phyloP scores from a whole-genome alignment of 1,140 invertebrate genomes.

The Diachasma alloeum region DNA sequence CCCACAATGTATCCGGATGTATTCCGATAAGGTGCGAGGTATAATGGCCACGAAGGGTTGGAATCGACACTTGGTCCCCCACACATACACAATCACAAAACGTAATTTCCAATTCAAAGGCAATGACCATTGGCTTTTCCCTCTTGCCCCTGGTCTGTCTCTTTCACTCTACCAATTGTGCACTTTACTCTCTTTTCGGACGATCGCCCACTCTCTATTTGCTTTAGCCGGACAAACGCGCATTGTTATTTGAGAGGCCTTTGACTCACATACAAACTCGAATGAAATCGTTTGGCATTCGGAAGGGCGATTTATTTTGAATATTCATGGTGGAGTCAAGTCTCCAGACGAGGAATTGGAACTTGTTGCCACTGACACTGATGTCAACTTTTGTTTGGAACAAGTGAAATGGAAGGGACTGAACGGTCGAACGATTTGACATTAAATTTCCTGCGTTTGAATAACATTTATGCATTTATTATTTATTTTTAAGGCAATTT shows the following conservation, averaged over 20 bases:
- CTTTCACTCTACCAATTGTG: conserved; percentile 9
- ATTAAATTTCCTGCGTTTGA: too few relatives aligned
- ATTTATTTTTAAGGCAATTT: too few relatives aligned
- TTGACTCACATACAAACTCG: not conserved
- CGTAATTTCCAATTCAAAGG: conserved; percentile 14
- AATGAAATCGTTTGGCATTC: not conserved
- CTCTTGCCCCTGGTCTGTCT: not conserved
- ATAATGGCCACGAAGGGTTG: not conserved
- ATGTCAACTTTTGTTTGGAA: conserved; percentile 60
- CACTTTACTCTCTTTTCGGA: not conserved
- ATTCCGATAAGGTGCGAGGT: not conserved
- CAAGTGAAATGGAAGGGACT: not conserved
- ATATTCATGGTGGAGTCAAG: conserved; percentile 56
- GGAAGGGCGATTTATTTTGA: conserved; percentile 36
- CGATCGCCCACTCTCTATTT: conserved; percentile 6
- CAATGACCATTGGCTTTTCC: conserved; percentile 3
- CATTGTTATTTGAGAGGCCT: conserved; percentile 2
- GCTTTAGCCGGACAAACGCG: not conserved
- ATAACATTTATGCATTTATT: too few relatives aligned
- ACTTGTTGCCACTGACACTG: conserved; percentile 64
- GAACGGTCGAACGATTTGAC: not conserved
- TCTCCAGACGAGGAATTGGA: conserved; percentile 53
- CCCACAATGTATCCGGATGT: not conserved
- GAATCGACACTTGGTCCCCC: conserved; percentile 2
- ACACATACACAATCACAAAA: not conserved